phyloP scores from a whole-genome alignment of 2,113 vertebrate genomes.

The Hemicordylus capensis region DNA sequence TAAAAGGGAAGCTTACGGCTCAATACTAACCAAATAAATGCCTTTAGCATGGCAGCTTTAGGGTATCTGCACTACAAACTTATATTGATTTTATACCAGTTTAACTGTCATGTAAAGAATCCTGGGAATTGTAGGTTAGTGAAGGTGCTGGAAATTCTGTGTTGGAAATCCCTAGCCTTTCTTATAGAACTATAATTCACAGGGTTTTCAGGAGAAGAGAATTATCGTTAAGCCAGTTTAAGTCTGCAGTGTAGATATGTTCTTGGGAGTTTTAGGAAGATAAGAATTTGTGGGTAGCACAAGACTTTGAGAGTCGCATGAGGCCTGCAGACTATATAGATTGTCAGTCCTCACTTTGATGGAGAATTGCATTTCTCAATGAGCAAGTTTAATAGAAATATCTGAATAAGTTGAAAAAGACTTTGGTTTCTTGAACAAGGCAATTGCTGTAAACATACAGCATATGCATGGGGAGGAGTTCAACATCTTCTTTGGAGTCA shows the following conservation, averaged over 20 bases:
- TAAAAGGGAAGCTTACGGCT: neutral
- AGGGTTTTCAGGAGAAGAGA: neutral
- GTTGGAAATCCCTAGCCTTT: neutral
- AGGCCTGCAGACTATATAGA: neutral
- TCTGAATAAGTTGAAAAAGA: slow-evolving; percentile 69
- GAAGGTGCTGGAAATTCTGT: neutral
- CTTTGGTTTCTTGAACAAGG: slow-evolving; percentile 69
- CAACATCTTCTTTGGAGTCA: slow-evolving; percentile 78
- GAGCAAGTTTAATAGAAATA: slow-evolving; percentile 59
- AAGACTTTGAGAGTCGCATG: neutral
- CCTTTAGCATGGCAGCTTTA: neutral
- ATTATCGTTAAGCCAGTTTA: neutral
- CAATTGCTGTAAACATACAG: slow-evolving; percentile 74
- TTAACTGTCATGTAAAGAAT: neutral
- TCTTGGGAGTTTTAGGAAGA: neutral
- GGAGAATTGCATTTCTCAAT: neutral
- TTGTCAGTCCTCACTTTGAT: neutral
- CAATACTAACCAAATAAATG: neutral
- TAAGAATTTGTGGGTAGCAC: neutral
- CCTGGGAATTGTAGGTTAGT: neutral
- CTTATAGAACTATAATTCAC: neutral
- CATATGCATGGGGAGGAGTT: slow-evolving; percentile 78
- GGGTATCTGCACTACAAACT: neutral
- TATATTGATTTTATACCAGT: neutral
- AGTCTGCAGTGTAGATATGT: neutral